These are phyloP conservation scores for Eretmochelys imbricata DNA, from an alignment of 2,113 vertebrate species.

Conservation along the genomic window DNA sequence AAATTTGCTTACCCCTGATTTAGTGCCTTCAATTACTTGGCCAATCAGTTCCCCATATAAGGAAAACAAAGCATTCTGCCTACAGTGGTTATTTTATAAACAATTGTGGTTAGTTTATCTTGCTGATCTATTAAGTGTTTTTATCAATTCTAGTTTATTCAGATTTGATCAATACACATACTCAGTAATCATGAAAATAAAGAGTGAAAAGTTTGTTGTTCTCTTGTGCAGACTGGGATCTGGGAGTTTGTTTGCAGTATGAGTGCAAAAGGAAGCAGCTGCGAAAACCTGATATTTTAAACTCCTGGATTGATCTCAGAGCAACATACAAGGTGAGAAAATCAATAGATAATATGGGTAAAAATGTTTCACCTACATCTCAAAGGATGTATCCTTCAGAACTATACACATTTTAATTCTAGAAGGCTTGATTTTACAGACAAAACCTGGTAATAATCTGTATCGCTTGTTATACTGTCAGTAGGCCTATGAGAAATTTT, in stretches of 20 bases:
- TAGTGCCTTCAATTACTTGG: background rate
- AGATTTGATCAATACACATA: background rate
- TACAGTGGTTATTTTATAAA: background rate
- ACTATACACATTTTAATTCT: background rate
- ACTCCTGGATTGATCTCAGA: conserved; percentile 95
- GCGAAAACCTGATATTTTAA: conserved; percentile 87
- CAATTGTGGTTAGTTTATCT: background rate
- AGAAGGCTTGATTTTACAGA: background rate
- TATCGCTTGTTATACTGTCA: background rate
- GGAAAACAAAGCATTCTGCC: background rate
- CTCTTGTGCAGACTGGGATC: conserved; percentile 91
- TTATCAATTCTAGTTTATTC: background rate
- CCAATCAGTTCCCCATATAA: background rate
- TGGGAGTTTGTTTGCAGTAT: conserved; percentile 93
- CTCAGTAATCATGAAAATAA: background rate
- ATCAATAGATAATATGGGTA: background rate
- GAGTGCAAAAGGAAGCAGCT: conserved; percentile 97
- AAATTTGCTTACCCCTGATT: background rate
- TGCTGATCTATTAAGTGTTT: background rate
- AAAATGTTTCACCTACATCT: background rate
- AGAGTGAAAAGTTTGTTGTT: background rate
- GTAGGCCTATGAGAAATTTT: background rate
- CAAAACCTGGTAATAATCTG: background rate
- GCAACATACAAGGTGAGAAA: conserved; percentile 90
- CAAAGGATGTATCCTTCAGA: background rate